phyloP scores from a whole-genome alignment of 2,113 vertebrate genomes.

The Clupea harengus region DNA sequence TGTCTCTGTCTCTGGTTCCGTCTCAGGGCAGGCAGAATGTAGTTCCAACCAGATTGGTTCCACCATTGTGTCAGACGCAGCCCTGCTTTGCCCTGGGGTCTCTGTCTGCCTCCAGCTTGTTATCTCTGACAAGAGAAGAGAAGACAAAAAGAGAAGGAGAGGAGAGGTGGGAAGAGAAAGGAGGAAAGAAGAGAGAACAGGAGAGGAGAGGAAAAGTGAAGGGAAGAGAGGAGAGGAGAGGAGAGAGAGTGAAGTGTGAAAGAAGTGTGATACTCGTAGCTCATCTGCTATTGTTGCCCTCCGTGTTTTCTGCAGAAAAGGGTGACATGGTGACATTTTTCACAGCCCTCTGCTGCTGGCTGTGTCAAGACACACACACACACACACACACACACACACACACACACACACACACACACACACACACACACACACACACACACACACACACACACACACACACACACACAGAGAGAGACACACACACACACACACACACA shows the following conservation, averaged over 20 bases:
- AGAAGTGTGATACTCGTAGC: background rate
- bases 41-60: too few relatives aligned
- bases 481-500: slow-evolving; percentile 15
- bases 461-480: background rate
- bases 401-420: background rate
- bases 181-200: background rate
- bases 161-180: background rate
- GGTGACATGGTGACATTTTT: background rate
- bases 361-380: background rate
- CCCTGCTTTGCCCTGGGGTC: background rate
- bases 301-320: background rate
- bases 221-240: too few relatives aligned
- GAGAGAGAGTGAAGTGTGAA: too few relatives aligned
- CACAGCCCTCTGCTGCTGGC: background rate
- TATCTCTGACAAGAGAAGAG: background rate
- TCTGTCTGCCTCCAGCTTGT: background rate
- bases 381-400: background rate
- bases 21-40: background rate
- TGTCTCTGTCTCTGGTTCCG: background rate
- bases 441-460: background rate
- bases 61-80: background rate
- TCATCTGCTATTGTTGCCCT: background rate
- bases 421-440: background rate
- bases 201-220: too few relatives aligned
- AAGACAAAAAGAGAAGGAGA: too few relatives aligned